Evolutionary conservation across 2,888 invertebrate genomes (phyloP), one percentile per base, ranked within the genome.

Genomic region (Elegia similella): DNA sequence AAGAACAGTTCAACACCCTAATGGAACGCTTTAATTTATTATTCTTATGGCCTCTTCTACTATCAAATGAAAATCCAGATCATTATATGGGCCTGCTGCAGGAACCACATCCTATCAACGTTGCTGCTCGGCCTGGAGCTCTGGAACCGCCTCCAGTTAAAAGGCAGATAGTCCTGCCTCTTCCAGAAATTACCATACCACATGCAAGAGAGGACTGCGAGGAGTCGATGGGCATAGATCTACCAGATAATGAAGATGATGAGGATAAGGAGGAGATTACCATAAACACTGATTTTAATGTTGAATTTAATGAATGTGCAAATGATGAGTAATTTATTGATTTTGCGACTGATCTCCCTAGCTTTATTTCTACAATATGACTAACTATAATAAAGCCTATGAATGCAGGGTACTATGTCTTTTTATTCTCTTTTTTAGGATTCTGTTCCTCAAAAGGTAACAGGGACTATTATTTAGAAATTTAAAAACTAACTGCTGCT

Each of bases 31-130:
- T 85, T 59, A 76, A 80, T 61, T 53, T 63, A 34, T 64, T 88
- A 46, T 87, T 87, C 56, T 59, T 84, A 34, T 86, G 85, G 84
- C 85, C 88, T 12, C 69, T 86, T 75, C 60, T 86, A 34, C 69
- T 87, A n/a, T 83, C 88, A 0, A 83, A 82, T 66, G 75, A 72
- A 59, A 61, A 59, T 8, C 69, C 73, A 17, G 12, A 5, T 43
- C n/a, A 43, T n/a, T 53, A 42, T 30, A 15, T 54, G 30, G 34
- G 16, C 1, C 50, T 34, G 16, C 34, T 50, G 34, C 15, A 12
- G 12, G 3, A 16, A 50, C 50, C 50, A n/a, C 48, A 12, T 47
- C n/a, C 38, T 23, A 23, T 23, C 2, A 2, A 23, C 5, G 23
- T 23, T 23, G 23, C 23, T 23, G 23, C 23, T 5, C 23, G 5